These are phyloP conservation scores for Drosophila repletoides DNA, from an alignment of 1,140 invertebrate genomes.

Conservation along the genomic window DNA sequence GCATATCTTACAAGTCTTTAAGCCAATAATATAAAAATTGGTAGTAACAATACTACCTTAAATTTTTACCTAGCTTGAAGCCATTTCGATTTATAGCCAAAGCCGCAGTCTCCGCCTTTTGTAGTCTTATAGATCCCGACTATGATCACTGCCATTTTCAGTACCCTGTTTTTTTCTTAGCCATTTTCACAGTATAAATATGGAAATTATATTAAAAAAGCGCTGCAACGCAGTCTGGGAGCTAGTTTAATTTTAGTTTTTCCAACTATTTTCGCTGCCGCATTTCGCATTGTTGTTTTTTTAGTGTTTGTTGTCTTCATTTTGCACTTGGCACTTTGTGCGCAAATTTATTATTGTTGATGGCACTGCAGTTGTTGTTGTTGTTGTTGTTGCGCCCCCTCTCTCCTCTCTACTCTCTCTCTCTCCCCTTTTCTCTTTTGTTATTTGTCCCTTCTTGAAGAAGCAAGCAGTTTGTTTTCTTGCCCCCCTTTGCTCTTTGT, in stretches of 20 bases:
- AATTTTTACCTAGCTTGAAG: too few species aligned
- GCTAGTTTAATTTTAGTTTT: constrained; percentile 75
- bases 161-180: neutral
- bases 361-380: constrained; percentile 31
- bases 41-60: too few species aligned
- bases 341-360: constrained; percentile 65
- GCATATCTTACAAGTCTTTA: too few species aligned
- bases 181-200: neutral
- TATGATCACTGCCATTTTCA: too few species aligned
- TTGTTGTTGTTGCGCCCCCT: neutral
- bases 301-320: constrained; percentile 45
- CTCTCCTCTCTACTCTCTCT: neutral
- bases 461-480: too few species aligned
- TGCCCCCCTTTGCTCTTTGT: constrained; percentile 30
- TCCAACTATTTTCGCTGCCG: constrained; percentile 58
- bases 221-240: constrained; percentile 28
- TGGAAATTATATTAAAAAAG: constrained; percentile 66
- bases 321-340: constrained; percentile 66
- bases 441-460: neutral
- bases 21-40: too few species aligned
- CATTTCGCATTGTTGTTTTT: constrained; percentile 26
- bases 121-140: too few species aligned
- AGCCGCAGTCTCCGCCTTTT: too few species aligned
- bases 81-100: too few species aligned
- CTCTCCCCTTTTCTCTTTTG: neutral